Percentiles rank a stretch among this genome's conserved stretches.
phyloP scores from a whole-genome alignment of 1,140 invertebrate species.

The Tenebrio molitor region DNA sequence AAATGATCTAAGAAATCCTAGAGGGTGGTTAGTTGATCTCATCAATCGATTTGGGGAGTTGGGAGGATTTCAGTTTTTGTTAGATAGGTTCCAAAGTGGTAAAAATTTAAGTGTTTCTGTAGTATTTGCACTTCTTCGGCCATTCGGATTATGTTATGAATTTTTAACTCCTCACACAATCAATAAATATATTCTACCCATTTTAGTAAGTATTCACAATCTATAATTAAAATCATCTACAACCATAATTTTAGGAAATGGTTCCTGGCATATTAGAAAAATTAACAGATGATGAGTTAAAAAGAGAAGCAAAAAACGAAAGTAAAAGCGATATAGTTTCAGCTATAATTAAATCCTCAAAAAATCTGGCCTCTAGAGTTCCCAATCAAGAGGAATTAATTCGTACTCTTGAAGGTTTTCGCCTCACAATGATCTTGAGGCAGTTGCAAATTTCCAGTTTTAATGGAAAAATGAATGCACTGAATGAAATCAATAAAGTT shows the following conservation, averaged over 20 bases:
- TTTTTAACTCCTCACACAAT: constrained; percentile 91
- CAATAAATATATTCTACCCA: constrained; percentile 93
- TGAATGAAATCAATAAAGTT: constrained; percentile 99
- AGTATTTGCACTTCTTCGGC: constrained; percentile 87
- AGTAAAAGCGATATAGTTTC: constrained; percentile 94
- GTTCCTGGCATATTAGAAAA: constrained; percentile 93
- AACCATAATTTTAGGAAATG: constrained; percentile 78
- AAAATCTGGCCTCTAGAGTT: constrained; percentile 86
- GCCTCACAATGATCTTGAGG: constrained; percentile 95
- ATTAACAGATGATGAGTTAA: constrained; percentile 96
- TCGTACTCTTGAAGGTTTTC: constrained; percentile 93
- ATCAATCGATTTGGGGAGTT: constrained; percentile 94
- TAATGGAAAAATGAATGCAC: constrained; percentile 99
- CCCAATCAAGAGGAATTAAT: constrained; percentile 87
- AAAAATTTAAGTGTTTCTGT: constrained; percentile 82
- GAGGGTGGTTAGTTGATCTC: constrained; percentile 96
- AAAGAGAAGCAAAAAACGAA: constrained; percentile 97
- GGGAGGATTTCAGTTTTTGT: constrained; percentile 89
- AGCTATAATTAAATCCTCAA: constrained; percentile 90
- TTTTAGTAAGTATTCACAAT: constrained; percentile 79
- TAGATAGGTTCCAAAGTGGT: constrained; percentile 87
- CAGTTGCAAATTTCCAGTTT: constrained; percentile 97
- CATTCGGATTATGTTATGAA: constrained; percentile 94
- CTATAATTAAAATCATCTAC: background rate
- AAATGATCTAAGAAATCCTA: constrained; percentile 80